These are phyloP conservation scores for Noturus placidus DNA, from an alignment of 2,113 vertebrate species.

Conservation along the genomic window DNA sequence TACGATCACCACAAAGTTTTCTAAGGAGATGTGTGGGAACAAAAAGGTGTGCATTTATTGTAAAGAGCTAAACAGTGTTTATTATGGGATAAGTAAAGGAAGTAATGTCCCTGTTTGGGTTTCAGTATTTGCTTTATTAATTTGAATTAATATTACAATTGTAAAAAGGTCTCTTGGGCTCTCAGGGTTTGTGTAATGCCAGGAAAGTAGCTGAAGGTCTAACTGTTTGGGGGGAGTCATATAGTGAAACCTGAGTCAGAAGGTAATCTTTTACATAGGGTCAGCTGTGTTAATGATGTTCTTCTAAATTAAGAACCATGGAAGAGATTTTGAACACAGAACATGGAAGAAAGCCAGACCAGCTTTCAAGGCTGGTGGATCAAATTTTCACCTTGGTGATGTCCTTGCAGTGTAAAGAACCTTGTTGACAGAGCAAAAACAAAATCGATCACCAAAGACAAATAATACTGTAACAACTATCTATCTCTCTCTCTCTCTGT, in stretches of 20 bases:
- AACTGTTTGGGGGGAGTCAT: too few species aligned
- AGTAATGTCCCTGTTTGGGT: neutral
- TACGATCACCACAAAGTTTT: neutral
- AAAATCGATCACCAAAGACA: neutral
- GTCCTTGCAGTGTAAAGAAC: neutral
- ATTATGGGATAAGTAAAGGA: neutral
- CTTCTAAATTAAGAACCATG: conserved; percentile 7
- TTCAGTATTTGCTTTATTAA: neutral
- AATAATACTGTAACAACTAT: neutral
- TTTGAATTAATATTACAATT: neutral
- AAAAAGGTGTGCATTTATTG: neutral
- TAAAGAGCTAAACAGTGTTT: neutral
- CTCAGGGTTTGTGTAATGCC: neutral
- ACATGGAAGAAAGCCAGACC: neutral
- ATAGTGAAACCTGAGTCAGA: neutral
- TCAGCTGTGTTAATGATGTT: neutral
- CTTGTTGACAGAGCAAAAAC: neutral
- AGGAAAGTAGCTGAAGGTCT: neutral
- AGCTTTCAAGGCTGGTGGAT: neutral
- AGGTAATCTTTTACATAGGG: neutral
- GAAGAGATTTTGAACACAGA: neutral
- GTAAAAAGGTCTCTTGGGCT: neutral
- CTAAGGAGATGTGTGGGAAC: neutral
- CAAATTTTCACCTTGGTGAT: neutral
- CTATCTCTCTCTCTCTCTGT: neutral